Percentiles rank a stretch among this genome's conserved stretches.
Conservation (phyloP, 2,797 vertebrate genomes). For the Artibeus lituratus region DNA sequence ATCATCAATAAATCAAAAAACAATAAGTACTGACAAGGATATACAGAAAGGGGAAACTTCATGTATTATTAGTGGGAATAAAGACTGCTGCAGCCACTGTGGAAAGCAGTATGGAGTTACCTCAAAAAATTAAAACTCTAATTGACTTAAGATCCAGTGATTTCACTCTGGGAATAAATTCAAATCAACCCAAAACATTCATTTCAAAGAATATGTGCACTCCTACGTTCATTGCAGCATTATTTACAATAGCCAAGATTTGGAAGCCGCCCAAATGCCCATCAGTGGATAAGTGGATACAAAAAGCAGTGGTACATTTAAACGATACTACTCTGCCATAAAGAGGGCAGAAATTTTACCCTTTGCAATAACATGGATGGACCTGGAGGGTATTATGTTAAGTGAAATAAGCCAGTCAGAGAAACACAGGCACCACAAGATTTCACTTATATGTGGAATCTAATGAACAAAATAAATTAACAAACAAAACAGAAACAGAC, state of each 20-base stretch:
- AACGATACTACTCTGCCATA: not conserved
- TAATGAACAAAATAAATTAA: too few species aligned
- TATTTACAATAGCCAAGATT: not conserved
- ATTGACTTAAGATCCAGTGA: not conserved
- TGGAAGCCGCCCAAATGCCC: not conserved
- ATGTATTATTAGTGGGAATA: not conserved
- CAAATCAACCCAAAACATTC: not conserved
- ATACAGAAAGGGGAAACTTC: not conserved
- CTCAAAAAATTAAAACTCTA: not conserved
- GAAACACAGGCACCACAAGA: not conserved
- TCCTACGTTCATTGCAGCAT: not conserved
- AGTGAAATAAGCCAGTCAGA: not conserved
- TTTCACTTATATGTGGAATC: not conserved
- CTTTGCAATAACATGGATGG: not conserved
- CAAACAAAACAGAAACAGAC: not conserved
- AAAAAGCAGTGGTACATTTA: not conserved
- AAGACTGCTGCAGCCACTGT: not conserved
- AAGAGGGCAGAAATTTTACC: not conserved
- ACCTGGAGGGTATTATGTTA: not conserved
- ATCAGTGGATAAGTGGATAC: not conserved
- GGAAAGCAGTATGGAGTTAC: not conserved
- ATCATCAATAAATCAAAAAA: not conserved
- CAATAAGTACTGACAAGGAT: not conserved
- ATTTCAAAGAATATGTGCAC: not conserved
- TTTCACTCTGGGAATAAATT: not conserved